phyloP scores from a whole-genome alignment of 2,797 vertebrate species.

The Typhlichthys eigenmanni region DNA sequence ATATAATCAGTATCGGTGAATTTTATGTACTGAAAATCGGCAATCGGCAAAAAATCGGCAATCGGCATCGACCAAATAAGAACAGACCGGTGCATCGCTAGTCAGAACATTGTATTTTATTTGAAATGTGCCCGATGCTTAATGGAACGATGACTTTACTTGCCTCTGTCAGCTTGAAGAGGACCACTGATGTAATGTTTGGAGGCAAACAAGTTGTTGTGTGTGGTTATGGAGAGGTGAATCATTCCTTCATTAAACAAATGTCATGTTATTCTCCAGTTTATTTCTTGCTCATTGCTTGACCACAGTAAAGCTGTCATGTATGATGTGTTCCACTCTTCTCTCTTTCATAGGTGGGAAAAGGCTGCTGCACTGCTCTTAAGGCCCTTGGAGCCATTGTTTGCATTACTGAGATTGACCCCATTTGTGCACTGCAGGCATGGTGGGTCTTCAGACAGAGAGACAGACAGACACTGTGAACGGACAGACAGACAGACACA shows the following conservation, averaged over 20 bases:
- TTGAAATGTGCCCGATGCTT: conserved; percentile 1
- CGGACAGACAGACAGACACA: no score
- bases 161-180: conserved; percentile 87
- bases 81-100: not conserved
- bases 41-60: no score
- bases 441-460: conserved; percentile 80
- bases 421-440: conserved; percentile 97
- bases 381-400: conserved; percentile 95
- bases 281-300: not conserved
- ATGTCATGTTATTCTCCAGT: not conserved
- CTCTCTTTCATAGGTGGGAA: conserved; percentile 85
- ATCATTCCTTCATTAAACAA: conserved; percentile 38
- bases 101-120: not conserved
- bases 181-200: conserved; percentile 99
- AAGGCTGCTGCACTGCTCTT: conserved; percentile 95
- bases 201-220: conserved; percentile 98
- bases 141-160: conserved; percentile 23
- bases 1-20: no score
- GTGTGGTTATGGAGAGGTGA: conserved; percentile 98
- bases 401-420: conserved; percentile 97
- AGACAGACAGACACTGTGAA: not conserved
- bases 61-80: no score
- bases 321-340: conserved; percentile 9
- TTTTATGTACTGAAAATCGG: no score
- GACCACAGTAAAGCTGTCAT: conserved; percentile 9